Evolutionary conservation across 92 coral and sea anemone species (phyloP), one percentile per base, ranked within the genome.

Genomic region (Paragorgia papillata): DNA sequence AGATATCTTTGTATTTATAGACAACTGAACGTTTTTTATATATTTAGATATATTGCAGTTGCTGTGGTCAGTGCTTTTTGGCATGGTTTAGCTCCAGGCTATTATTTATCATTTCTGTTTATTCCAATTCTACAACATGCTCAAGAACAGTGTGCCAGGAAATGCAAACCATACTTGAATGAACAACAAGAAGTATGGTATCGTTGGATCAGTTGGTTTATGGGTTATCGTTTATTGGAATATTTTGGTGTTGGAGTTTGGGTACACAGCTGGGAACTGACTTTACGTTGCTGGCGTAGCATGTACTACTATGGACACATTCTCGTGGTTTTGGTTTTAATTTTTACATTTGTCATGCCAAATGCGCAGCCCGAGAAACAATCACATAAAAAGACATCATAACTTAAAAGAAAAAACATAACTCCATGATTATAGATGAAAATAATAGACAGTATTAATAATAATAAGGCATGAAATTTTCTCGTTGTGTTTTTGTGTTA

Each of bases 11-110:
- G 53, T 7, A 13, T 56, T 7, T 28, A 1, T 28, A 22, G 10
- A 22, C 14, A 9, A 22, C 29, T 56, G 29, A 56, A 22, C 3
- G 19, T 51, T 41, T 55, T 79, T 83, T 71, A 51, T 76, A 33
- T 31, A 49, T 51, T 1, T 35, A 92, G 97, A 68, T 74, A 88
- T 66, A 80, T 81, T 44, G 31, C 84, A 17, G 91, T 96, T 0
- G 89, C 91, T 1, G 50, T 88, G 24, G 97, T 92, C 43, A 92
- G 97, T 86, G 97, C 97, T 6, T 92, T 92, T 74, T 92, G 97
- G 97, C 97, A 92, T 79, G 97, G 97, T 31, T 89, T 92, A 1
- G 92, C 92, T 2, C 97, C 97, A 7, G 97, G 97, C 0, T 92
- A 92, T 76, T 92, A 92, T 53, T 87, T 92, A 3, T 90, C 97